These are phyloP conservation scores for Limanda limanda DNA, from an alignment of 2,113 vertebrate genomes.

Conservation along the genomic window DNA sequence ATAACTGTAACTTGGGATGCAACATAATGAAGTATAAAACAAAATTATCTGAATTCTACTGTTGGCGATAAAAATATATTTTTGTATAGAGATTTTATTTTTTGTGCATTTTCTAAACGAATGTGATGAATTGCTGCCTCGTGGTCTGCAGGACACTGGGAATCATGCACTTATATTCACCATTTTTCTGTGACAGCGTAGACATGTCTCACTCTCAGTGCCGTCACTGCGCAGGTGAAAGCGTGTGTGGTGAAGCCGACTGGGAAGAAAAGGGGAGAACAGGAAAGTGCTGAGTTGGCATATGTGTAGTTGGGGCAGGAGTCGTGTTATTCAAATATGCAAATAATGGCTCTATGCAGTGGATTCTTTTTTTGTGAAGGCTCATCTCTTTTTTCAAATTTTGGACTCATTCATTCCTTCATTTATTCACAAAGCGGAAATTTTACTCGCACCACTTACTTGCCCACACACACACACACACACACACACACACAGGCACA, in stretches of 20 bases:
- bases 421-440: constrained; percentile 31
- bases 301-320: constrained; percentile 4
- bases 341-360: constrained; percentile 23
- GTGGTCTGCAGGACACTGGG: neutral
- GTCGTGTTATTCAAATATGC: constrained; percentile 58
- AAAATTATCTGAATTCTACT: too few relatives aligned
- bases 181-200: neutral
- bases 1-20: neutral
- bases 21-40: too few relatives aligned
- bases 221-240: constrained; percentile 20
- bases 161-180: constrained; percentile 1
- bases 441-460: constrained; percentile 13
- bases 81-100: too few relatives aligned
- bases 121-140: too few relatives aligned
- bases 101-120: too few relatives aligned
- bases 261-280: neutral
- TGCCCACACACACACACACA: neutral
- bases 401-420: constrained; percentile 5
- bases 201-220: neutral
- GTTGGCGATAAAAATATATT: too few relatives aligned
- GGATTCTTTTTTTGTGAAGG: constrained; percentile 11
- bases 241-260: constrained; percentile 9
- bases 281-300: constrained; percentile 47
- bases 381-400: constrained; percentile 24
- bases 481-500: neutral